A percentile compares a stretch with the other conserved stretches of the same genome.
Conservation (phyloP, 2,797 vertebrate genomes). For the Enteromius mattozi region DNA sequence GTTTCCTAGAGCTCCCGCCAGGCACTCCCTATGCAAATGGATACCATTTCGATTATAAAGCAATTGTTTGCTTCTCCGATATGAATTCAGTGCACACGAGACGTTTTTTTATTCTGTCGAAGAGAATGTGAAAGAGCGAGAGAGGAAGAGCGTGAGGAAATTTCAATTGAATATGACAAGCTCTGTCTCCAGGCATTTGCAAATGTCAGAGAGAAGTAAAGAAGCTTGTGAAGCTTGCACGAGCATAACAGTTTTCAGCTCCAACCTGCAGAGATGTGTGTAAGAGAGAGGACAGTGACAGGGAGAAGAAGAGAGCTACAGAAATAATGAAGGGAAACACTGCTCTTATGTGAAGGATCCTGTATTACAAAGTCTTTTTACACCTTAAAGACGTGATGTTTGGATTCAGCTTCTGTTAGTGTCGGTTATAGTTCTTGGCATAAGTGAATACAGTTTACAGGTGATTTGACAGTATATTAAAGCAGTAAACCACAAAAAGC, state of each 20-base stretch:
- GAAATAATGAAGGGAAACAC: conserved; percentile 8
- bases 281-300: not conserved
- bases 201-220: conserved; percentile 29
- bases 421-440: not conserved
- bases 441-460: not conserved
- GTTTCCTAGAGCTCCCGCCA: conserved; percentile 49
- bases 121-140: not conserved
- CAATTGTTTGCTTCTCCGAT: conserved; percentile 64
- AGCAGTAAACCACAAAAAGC: not conserved
- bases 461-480: not conserved
- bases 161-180: conserved; percentile 31
- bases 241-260: not conserved
- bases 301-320: not conserved
- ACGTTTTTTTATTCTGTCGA: not conserved
- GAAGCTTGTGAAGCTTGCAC: conserved; percentile 16
- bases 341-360: not conserved
- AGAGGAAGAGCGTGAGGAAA: not conserved
- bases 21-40: conserved; percentile 59
- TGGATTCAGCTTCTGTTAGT: conserved; percentile 10
- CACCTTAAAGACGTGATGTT: conserved; percentile 3
- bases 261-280: conserved; percentile 4
- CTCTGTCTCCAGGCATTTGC: conserved; percentile 10
- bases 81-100: not conserved
- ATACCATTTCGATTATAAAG: conserved; percentile 72
- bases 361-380: not conserved